A percentile compares a stretch with the other conserved stretches of the same genome.
Evolutionary conservation across 1,140 invertebrate genomes (phyloP).

Genomic region (Euwallacea similis): DNA sequence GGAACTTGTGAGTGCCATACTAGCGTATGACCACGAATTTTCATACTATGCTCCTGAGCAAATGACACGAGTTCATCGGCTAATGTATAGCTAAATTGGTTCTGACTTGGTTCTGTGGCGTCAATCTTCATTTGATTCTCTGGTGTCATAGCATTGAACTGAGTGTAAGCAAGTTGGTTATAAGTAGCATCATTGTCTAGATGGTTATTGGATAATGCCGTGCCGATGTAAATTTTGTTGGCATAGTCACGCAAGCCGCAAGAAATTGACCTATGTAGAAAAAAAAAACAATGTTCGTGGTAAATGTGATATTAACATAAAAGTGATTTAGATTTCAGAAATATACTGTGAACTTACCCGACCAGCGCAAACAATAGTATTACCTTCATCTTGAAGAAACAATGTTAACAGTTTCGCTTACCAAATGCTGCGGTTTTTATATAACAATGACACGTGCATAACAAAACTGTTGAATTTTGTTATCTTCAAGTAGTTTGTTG

Average conservation of each 20-base stretch:
- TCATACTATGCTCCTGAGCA: background rate
- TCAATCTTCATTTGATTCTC: conserved; percentile 5
- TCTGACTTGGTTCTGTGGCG: background rate
- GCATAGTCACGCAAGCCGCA: background rate
- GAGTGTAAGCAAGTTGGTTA: background rate
- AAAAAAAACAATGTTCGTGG: background rate
- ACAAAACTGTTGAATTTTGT: too few relatives aligned
- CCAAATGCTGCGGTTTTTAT: too few relatives aligned
- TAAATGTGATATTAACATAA: background rate
- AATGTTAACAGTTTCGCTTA: too few relatives aligned
- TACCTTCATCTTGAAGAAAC: background rate
- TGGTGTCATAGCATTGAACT: background rate
- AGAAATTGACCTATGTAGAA: background rate
- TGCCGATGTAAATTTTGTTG: conserved; percentile 2
- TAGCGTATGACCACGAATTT: conserved; percentile 7
- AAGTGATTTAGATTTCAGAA: background rate
- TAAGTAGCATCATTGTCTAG: background rate
- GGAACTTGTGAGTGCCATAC: conserved; percentile 4
- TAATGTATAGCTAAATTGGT: background rate
- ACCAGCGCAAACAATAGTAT: background rate
- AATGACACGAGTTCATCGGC: background rate
- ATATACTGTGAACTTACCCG: conserved; percentile 1
- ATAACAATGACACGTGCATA: too few relatives aligned
- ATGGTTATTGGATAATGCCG: background rate
- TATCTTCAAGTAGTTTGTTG: too few relatives aligned